phyloP scores from a whole-genome alignment of 2,113 vertebrate species.

The Actenoides hombroni region DNA sequence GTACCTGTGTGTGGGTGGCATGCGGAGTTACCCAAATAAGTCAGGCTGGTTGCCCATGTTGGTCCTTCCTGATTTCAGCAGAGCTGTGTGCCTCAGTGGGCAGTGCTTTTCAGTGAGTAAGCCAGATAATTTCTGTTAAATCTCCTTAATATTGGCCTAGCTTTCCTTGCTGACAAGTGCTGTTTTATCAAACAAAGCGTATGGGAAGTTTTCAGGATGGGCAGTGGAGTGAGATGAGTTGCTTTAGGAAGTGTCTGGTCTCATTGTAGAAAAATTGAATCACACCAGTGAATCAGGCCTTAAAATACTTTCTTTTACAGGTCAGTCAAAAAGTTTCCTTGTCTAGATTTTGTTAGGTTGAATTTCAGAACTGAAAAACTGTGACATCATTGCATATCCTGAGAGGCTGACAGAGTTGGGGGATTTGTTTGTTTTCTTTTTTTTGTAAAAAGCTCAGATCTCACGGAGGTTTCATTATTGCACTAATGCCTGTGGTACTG shows the following conservation, averaged over 20 bases:
- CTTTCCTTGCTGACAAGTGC: background rate
- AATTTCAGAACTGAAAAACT: background rate
- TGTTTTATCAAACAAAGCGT: background rate
- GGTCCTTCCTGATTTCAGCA: background rate
- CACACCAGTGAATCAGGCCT: background rate
- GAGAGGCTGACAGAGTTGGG: background rate
- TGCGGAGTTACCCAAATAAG: background rate
- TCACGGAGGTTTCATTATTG: background rate
- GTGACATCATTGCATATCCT: accelerated
- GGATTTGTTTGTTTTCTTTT: background rate
- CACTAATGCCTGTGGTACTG: background rate
- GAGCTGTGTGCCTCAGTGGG: background rate
- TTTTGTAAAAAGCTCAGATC: background rate
- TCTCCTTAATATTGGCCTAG: background rate
- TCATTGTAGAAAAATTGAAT: background rate
- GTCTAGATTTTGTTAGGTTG: background rate
- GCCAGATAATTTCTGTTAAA: background rate
- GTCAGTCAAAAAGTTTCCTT: background rate
- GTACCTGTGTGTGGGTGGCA: background rate
- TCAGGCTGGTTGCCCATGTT: background rate
- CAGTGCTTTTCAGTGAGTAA: background rate
- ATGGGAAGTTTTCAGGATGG: background rate
- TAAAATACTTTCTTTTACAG: background rate
- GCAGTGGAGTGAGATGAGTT: background rate
- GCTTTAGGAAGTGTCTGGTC: background rate